A percentile compares a stretch with the other conserved stretches of the same genome.
Conservation (phyloP, 2,888 invertebrate species). For the Fissipunctia ypsillon region DNA sequence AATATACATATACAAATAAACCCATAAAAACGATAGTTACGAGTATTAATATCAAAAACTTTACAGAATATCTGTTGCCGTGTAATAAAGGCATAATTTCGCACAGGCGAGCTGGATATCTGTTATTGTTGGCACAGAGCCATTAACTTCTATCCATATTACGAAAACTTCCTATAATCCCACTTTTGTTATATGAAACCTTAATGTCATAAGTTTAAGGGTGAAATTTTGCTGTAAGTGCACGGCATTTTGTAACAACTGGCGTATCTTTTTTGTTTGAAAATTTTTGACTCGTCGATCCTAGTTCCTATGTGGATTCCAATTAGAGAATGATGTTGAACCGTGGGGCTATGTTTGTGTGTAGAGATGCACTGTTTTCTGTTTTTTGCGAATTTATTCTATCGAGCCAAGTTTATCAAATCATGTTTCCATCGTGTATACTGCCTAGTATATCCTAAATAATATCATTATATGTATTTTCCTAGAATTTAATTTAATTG, state of each 20-base stretch:
- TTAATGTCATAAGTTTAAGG: slow-evolving; percentile 70
- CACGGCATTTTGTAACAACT: slow-evolving; percentile 56
- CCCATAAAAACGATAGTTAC: slow-evolving; percentile 38
- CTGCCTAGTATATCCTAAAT: too few species aligned
- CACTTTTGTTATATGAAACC: slow-evolving; percentile 75
- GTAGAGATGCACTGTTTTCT: background rate
- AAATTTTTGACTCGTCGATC: slow-evolving; percentile 46
- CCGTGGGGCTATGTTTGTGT: background rate
- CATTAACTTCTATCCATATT: slow-evolving; percentile 81
- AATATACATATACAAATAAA: slow-evolving; percentile 38
- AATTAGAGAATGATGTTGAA: slow-evolving; percentile 42
- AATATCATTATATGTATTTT: too few species aligned
- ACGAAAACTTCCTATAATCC: slow-evolving; percentile 79
- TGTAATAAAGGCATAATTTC: slow-evolving; percentile 74
- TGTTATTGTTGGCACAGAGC: slow-evolving; percentile 81
- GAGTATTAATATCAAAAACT: slow-evolving; percentile 48
- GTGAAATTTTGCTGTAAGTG: slow-evolving; percentile 59
- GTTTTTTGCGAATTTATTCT: too few species aligned
- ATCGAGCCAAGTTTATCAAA: too few species aligned
- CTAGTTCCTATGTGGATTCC: slow-evolving; percentile 39
- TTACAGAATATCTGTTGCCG: slow-evolving; percentile 69
- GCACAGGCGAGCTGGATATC: slow-evolving; percentile 70
- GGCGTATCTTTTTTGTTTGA: slow-evolving; percentile 63
- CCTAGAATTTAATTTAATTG: too few species aligned
- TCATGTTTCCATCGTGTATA: too few species aligned